Conservation (phyloP, 2,888 invertebrate species). For the Eupithecia exiguata region DNA sequence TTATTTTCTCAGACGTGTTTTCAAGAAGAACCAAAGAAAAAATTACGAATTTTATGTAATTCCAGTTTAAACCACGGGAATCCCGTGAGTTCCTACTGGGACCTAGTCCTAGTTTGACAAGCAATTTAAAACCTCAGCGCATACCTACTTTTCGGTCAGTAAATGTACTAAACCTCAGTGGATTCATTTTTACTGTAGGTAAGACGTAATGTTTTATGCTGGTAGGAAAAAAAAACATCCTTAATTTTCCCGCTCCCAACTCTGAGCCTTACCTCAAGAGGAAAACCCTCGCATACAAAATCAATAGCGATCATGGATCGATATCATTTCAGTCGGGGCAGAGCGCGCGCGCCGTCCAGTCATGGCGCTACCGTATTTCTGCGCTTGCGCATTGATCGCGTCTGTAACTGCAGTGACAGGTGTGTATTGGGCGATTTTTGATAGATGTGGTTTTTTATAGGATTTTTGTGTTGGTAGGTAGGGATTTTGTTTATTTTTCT, state of each 20-base stretch:
- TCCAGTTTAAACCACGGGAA: too few relatives aligned
- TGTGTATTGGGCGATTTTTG: constrained; percentile 7
- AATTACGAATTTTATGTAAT: too few relatives aligned
- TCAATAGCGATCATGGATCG: constrained; percentile 2
- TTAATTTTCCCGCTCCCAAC: not conserved
- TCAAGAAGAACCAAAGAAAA: too few relatives aligned
- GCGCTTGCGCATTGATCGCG: constrained; percentile 13
- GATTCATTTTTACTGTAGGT: too few relatives aligned
- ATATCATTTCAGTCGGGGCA: constrained; percentile 27
- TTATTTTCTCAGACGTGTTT: too few relatives aligned
- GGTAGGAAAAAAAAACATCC: not conserved
- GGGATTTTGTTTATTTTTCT: not conserved
- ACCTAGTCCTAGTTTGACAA: too few relatives aligned
- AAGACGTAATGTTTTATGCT: not conserved
- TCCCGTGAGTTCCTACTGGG: too few relatives aligned
- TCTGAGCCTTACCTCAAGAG: not conserved
- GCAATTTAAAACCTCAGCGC: too few relatives aligned
- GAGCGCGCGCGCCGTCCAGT: constrained; percentile 27
- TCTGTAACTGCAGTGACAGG: constrained; percentile 21
- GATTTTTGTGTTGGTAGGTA: not conserved
- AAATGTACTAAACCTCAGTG: too few relatives aligned
- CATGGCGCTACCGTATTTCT: constrained; percentile 25
- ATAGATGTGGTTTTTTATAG: not conserved
- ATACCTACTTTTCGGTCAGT: too few relatives aligned
- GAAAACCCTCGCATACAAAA: not conserved